A percentile compares a stretch with the other conserved stretches of the same genome.
Conservation (phyloP, 2,888 invertebrate species). For the Saturnia japonica region DNA sequence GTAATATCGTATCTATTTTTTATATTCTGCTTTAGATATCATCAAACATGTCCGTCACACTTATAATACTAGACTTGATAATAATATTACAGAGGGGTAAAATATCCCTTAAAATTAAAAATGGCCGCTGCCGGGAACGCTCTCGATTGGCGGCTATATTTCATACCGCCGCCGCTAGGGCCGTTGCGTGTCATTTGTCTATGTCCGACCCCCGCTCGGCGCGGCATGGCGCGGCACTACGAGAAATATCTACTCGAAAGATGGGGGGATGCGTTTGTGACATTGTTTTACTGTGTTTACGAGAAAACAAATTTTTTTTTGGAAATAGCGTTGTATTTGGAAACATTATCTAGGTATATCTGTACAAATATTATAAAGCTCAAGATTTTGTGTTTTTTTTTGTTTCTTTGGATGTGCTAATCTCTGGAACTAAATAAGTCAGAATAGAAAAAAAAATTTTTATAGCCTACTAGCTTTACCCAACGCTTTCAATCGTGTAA, state of each 20-base stretch:
- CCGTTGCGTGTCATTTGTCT: conserved; percentile 75
- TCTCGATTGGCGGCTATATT: conserved; percentile 78
- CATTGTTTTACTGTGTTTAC: conserved; percentile 53
- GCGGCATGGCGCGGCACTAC: conserved; percentile 25
- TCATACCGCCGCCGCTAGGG: conserved; percentile 73
- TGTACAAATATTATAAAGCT: too few relatives aligned
- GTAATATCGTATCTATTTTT: not conserved
- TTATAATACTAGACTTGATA: conserved; percentile 19
- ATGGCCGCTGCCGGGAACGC: conserved; percentile 74
- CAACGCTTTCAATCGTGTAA: too few relatives aligned
- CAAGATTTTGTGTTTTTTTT: too few relatives aligned
- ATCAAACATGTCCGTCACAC: conserved; percentile 6
- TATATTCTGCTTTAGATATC: not conserved
- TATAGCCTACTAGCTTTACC: too few relatives aligned
- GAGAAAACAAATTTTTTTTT: not conserved
- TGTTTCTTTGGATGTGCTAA: too few relatives aligned
- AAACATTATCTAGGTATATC: too few relatives aligned
- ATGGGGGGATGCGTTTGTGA: conserved; percentile 61
- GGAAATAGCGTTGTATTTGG: not conserved
- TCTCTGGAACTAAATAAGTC: too few relatives aligned
- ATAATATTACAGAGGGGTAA: conserved; percentile 53
- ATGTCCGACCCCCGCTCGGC: conserved; percentile 62
- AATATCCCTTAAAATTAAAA: conserved; percentile 80
- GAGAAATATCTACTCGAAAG: conserved; percentile 70
- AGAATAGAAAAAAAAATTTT: too few relatives aligned